Conservation (phyloP, 2,888 invertebrate genomes). For the Cenopis cana region DNA sequence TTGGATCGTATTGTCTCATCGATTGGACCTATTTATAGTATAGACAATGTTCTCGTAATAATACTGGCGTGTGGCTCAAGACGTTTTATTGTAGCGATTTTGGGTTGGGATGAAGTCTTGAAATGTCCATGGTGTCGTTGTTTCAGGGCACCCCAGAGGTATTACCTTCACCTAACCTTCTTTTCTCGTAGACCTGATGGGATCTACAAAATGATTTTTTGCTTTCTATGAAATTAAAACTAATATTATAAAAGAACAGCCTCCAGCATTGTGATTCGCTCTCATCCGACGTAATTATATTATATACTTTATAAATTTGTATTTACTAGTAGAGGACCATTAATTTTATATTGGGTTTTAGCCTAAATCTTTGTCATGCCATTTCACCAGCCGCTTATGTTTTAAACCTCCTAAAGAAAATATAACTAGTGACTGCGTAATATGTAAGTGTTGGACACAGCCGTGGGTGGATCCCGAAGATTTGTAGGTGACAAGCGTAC, state of each 20-base stretch:
- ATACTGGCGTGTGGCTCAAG: slow-evolving; percentile 48
- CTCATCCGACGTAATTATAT: too few species aligned
- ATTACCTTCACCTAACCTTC: too few species aligned
- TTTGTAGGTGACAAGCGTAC: slow-evolving; percentile 76
- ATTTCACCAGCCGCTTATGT: slow-evolving; percentile 41
- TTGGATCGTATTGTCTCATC: slow-evolving; percentile 80
- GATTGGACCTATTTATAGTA: slow-evolving; percentile 79
- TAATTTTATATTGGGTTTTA: too few species aligned
- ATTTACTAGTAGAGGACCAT: too few species aligned
- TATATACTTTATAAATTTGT: too few species aligned
- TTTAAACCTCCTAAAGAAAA: slow-evolving; percentile 44
- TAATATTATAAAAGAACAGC: too few species aligned
- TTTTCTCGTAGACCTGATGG: too few species aligned
- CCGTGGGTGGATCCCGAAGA: slow-evolving; percentile 79
- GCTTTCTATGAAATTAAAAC: too few species aligned
- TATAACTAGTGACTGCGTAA: slow-evolving; percentile 60
- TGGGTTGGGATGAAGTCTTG: background rate
- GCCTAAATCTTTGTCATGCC: background rate
- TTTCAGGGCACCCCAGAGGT: too few species aligned
- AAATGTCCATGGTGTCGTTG: too few species aligned
- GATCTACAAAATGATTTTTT: too few species aligned
- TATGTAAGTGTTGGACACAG: slow-evolving; percentile 75
- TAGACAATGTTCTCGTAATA: slow-evolving; percentile 58
- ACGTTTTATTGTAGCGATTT: slow-evolving; percentile 4
- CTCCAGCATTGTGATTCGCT: too few species aligned